A percentile compares a stretch with the other conserved stretches of the same genome.
phyloP scores from a whole-genome alignment of 2,797 vertebrate species.

The Tympanoctomys barrerae region DNA sequence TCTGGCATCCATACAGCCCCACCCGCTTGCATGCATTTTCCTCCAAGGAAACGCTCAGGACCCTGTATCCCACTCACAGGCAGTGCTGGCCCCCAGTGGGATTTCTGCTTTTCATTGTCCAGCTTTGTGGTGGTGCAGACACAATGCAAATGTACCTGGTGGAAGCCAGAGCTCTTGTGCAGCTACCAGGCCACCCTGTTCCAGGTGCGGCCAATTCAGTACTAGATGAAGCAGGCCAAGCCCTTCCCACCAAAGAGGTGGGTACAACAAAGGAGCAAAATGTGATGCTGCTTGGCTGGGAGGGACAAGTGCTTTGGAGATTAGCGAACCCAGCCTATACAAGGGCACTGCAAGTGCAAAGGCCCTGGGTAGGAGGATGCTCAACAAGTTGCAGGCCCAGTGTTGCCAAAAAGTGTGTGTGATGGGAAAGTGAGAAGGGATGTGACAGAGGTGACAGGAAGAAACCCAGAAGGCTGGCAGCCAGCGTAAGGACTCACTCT shows the following conservation, averaged over 20 bases:
- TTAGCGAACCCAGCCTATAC: background rate
- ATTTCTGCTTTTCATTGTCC: background rate
- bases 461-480: background rate
- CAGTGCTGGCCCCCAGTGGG: background rate
- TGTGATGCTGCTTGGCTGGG: background rate
- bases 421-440: background rate
- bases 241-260: background rate
- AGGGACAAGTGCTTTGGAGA: background rate
- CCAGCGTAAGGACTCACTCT: background rate
- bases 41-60: background rate
- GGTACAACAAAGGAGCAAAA: background rate
- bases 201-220: background rate
- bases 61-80: background rate
- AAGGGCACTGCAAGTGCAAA: background rate
- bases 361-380: background rate
- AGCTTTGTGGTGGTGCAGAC: background rate
- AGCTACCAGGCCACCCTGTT: background rate
- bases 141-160: background rate
- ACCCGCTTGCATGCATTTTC: background rate
- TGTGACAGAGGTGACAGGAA: background rate
- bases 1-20: background rate
- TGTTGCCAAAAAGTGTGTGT: background rate
- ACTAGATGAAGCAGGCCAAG: background rate
- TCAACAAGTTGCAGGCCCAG: background rate
- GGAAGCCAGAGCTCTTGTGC: background rate